Base-by-base conservation (phyloP, 2,888 invertebrate genomes). In the Cataglyphis rosenhaueri region DNA sequence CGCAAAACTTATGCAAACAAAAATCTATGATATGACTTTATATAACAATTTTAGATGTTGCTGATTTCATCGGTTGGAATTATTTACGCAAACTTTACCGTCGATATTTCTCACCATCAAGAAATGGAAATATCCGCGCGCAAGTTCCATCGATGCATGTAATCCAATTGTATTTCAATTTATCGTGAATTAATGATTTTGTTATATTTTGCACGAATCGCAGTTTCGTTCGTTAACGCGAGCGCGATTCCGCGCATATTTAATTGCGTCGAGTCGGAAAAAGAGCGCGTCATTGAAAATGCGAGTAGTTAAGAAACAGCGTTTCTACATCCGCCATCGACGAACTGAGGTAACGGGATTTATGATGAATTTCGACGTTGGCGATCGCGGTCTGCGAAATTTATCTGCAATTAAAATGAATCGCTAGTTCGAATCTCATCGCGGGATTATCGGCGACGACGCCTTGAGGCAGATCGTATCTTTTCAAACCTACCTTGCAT, bases 291-390 rank as follows among this genome's bases (percentile, higher is more conserved):
- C 44, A 61, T 52, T 62, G 76, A 41, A 41, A 62, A 38, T 61
- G 61, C 52, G 41, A 75, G 52, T 29, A 62, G 38, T 64, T 71
- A 64, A 64, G 55, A 75, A 74, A 59, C 10, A 10, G 10, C 44
- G n/a, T 74, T 75, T 81, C 52, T 61, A 62, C 62, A 10, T 38
- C 18, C 38, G 12, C 38, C 25, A 25, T 18, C 38, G 76, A 81
- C 62, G 62, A 59, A 66, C 44, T 70, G 71, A 64, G 81, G 84
- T 85, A 87, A 70, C 84, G 82, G 81, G 64, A 84, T 75, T 85
- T 78, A 83, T 21, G 21, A 84, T 82, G 76, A 74, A 78, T 78
- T 71, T 78, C 57, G 44, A 70, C 44, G 59, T 44, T 59, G 71
- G 71, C 21, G 57, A 59, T 78, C 41, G 44, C 57, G 8, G 52